Base-by-base conservation (phyloP, 2,888 invertebrate genomes). In the Tribolium freemani region DNA sequence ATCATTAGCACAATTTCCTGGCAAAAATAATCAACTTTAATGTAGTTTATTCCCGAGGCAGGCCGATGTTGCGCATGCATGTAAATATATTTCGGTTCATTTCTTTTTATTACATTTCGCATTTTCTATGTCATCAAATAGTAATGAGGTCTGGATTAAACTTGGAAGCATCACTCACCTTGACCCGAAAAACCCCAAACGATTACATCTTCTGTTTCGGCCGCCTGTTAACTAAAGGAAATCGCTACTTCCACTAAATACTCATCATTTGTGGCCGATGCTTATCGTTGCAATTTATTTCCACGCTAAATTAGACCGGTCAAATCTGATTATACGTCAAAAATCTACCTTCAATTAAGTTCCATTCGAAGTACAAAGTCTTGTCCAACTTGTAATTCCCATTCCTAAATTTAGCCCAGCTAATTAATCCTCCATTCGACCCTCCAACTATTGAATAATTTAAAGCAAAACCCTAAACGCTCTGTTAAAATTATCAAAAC, bases 1-100 rank as follows among this genome's bases (percentile, higher is more conserved):
- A 79, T 79, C 75, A 79, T 75, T 75, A 77, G 68, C 75, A 72
- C 79, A 79, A 79, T 79, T 79, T 78, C 78, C 79, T 77, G 77
- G 74, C 79, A 79, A 75, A 77, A 79, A 79, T 79, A 78, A 78
- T 79, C 78, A 79, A 78, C 78, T 77, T 79, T 78, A 79, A 78
- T 79, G 79, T 72, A 64, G 63, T 76, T 76, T 66, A 74, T 68
- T 77, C 77, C 76, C 76, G 66, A 76, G 76, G 50, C 58, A 67
- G 60, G 60, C 56, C 63, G 60, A 60, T 69, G 50, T 50, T 21
- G 20, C 31, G 51, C 51, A 50, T 66, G 66, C 61, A 54, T 54
- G 60, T 21, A 61, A 26, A 56, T 70, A 53, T 60, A 68, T 68
- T 68, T 58, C 46, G 56, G 48, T 46, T 56, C 58, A 58, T 57